Evolutionary conservation across 2,888 invertebrate species (phyloP), one percentile per base, ranked within the genome.

Genomic region (Acronicta alni): DNA sequence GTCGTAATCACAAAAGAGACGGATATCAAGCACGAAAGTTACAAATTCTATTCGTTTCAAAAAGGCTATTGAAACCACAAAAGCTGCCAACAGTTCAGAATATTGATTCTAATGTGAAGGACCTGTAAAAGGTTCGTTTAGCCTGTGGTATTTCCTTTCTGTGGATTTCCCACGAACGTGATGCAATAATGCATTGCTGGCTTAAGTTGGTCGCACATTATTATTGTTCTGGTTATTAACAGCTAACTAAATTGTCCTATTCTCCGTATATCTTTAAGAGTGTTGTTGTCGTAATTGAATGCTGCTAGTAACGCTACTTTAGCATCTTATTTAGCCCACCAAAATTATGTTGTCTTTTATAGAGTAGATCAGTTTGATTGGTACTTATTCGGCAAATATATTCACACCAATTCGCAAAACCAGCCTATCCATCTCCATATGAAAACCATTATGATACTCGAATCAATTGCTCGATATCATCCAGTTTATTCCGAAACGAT

Each of bases 391-490:
- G 57, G 58, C 63, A 66, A 70, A 66, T 61, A 51, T 62, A 67
- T 67, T 76, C 68, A 66, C 68, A 53, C 56, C 52, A 67, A 78
- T 77, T 68, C 62, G 55, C 56, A 67, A 64, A 68, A 51, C 60
- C 54, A 68, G 41, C 35, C 72, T 70, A 82, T 84, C 67, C 67
- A 67, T 85, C 80, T 83, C 78, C 73, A 82, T 85, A 75, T 75
- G 82, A 82, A 81, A 82, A 67, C 81, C 80, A 83, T 86, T 81
- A 77, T 58, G 69, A 78, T 75, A 75, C 73, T 82, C 75, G 75
- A 81, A 81, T 81, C 82, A 83, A 85, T 84, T 82, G 76, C 76
- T 75, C 69, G 67, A 73, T 75, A 80, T 82, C 78, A 69, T 77
- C 66, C 67, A 68, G 65, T 69, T 70, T 67, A 69, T 75, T 74